Evolutionary conservation across 2,113 vertebrate species (phyloP).

Genomic region (Sorex araneus): DNA sequence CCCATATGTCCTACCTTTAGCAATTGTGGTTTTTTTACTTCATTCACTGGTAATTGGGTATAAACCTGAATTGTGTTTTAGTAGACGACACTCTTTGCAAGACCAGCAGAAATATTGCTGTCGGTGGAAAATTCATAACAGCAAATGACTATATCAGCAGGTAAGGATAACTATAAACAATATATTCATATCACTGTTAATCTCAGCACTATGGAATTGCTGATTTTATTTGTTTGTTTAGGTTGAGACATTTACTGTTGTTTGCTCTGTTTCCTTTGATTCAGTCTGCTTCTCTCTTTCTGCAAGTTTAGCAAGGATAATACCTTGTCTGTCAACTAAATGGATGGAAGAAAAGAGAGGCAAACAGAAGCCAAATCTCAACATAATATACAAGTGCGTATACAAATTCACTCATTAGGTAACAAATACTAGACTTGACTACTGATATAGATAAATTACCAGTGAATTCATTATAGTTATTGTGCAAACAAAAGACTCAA

Average conservation of each 20-base stretch:
- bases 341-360: conserved; percentile 31
- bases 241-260: conserved; percentile 59
- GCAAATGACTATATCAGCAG: conserved; percentile 65
- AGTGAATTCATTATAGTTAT: conserved; percentile 39
- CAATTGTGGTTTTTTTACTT: conserved; percentile 29
- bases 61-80: conserved; percentile 53
- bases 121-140: conserved; percentile 69
- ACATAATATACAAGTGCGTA: conserved; percentile 31
- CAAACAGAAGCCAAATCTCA: conserved; percentile 18
- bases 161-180: conserved; percentile 69
- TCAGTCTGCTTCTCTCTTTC: conserved; percentile 53
- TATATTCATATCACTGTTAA: conserved; percentile 67
- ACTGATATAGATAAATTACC: conserved; percentile 55
- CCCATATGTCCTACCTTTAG: conserved; percentile 42
- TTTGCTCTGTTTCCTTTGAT: conserved; percentile 53
- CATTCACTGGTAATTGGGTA: conserved; percentile 18
- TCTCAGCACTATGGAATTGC: conserved; percentile 6
- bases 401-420: conserved; percentile 7
- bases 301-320: conserved; percentile 55
- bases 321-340: conserved; percentile 28
- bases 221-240: conserved; percentile 29
- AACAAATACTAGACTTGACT: conserved; percentile 53
- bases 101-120: conserved; percentile 52
- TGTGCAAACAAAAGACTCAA: neutral
- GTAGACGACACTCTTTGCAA: conserved; percentile 63